phyloP scores from a whole-genome alignment of 2,888 invertebrate species.

The Cryptocheilus praepositus region DNA sequence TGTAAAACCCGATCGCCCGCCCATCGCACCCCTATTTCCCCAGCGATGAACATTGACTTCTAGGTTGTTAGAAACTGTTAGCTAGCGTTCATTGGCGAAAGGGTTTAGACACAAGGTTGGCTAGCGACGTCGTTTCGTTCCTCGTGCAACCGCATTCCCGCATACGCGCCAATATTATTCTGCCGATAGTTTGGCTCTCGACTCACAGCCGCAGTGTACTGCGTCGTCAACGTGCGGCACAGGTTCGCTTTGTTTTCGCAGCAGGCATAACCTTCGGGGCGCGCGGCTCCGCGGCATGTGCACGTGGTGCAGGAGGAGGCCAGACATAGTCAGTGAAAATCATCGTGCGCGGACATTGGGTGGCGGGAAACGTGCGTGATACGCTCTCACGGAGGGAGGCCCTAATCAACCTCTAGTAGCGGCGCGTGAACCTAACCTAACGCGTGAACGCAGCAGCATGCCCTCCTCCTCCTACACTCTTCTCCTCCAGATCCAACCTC shows the following conservation, averaged over 20 bases:
- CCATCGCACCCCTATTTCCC: neutral
- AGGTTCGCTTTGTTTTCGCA: constrained; percentile 48
- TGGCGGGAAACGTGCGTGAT: constrained; percentile 59
- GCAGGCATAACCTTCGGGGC: constrained; percentile 40
- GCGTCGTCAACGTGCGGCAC: constrained; percentile 10
- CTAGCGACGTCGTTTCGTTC: no score
- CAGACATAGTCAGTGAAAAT: constrained; percentile 57
- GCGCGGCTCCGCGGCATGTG: constrained; percentile 34
- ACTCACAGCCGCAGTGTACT: constrained; percentile 23
- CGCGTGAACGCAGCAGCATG: neutral
- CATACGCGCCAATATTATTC: constrained; percentile 20
- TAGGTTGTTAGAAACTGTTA: no score
- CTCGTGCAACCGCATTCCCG: neutral
- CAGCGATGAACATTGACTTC: no score
- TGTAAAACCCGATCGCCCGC: neutral
- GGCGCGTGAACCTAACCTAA: constrained; percentile 52
- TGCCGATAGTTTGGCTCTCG: constrained; percentile 20
- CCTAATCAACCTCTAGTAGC: constrained; percentile 52
- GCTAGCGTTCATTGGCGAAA: no score
- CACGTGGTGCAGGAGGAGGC: constrained; percentile 40
- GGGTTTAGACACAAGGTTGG: no score
- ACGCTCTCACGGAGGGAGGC: constrained; percentile 51
- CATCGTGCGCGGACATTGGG: constrained; percentile 58
- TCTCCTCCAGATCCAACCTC: constrained; percentile 13
- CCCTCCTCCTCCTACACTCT: neutral